Percentiles rank a stretch among this genome's conserved stretches.
These are phyloP conservation scores for Yponomeuta plumbellus DNA, from an alignment of 2,888 invertebrate genomes.

Conservation along the genomic window DNA sequence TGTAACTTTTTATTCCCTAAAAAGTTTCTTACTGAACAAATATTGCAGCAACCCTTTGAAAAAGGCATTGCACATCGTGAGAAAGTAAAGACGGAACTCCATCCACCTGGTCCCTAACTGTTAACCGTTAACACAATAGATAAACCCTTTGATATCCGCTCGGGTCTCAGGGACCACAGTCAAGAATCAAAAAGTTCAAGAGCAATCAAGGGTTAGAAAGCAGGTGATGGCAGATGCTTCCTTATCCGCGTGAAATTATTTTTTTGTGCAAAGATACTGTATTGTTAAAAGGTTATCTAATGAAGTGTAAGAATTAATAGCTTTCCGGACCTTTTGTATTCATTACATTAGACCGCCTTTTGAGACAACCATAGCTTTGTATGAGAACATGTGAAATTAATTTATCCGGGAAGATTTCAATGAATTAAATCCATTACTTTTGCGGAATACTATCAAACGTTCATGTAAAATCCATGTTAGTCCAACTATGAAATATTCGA, in stretches of 20 bases:
- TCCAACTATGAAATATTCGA: too few relatives aligned
- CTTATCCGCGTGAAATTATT: slow-evolving; percentile 72
- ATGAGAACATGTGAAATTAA: too few relatives aligned
- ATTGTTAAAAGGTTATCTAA: slow-evolving; percentile 42
- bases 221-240: slow-evolving; percentile 71
- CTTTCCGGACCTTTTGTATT: background rate
- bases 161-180: slow-evolving; percentile 42
- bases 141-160: slow-evolving; percentile 59
- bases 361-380: too few relatives aligned
- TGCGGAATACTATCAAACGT: too few relatives aligned
- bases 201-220: slow-evolving; percentile 54
- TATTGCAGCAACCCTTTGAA: slow-evolving; percentile 24
- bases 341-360: background rate
- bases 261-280: slow-evolving; percentile 42
- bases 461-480: too few relatives aligned
- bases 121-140: slow-evolving; percentile 60
- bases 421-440: too few relatives aligned
- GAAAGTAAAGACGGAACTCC: slow-evolving; percentile 53
- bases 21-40: slow-evolving; percentile 19
- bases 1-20: slow-evolving; percentile 2
- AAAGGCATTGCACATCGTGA: slow-evolving; percentile 48
- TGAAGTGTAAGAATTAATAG: slow-evolving; percentile 70
- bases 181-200: slow-evolving; percentile 41
- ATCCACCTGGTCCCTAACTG: slow-evolving; percentile 53
- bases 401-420: too few relatives aligned